A percentile compares a stretch with the other conserved stretches of the same genome.
Conservation (phyloP, 2,888 invertebrate species). For the Napeogenes sylphis region DNA sequence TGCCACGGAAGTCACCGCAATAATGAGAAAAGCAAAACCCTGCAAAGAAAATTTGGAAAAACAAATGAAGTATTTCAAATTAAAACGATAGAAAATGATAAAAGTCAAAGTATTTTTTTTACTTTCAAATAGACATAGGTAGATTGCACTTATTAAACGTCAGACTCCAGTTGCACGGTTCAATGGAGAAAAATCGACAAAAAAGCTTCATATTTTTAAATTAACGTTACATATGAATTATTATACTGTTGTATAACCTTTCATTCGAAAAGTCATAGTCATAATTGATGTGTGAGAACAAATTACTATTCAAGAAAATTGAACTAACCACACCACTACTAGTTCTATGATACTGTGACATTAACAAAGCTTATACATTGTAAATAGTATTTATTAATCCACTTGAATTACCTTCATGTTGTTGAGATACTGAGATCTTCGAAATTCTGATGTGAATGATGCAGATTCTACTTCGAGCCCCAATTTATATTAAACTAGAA, state of each 20-base stretch:
- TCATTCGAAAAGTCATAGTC: too few species aligned
- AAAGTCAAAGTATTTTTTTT: background rate
- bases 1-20: conserved; percentile 50
- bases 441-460: conserved; percentile 50
- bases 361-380: too few species aligned
- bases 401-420: conserved; percentile 58
- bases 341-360: too few species aligned
- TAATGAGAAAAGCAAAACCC: conserved; percentile 48
- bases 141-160: background rate
- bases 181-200: too few species aligned
- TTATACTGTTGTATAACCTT: too few species aligned
- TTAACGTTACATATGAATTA: too few species aligned
- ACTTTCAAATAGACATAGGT: conserved; percentile 2
- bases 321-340: too few species aligned
- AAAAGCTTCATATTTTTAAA: too few species aligned
- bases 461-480: conserved; percentile 18
- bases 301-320: background rate
- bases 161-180: too few species aligned
- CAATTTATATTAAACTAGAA: conserved; percentile 51
- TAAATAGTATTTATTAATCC: too few species aligned
- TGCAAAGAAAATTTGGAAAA: conserved; percentile 29
- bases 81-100: background rate
- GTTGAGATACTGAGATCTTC: conserved; percentile 51
- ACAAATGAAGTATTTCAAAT: background rate
- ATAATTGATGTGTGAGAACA: background rate